A percentile compares a stretch with the other conserved stretches of the same genome.
Evolutionary conservation across 2,113 vertebrate species (phyloP).

Genomic region (Callospermophilus lateralis): DNA sequence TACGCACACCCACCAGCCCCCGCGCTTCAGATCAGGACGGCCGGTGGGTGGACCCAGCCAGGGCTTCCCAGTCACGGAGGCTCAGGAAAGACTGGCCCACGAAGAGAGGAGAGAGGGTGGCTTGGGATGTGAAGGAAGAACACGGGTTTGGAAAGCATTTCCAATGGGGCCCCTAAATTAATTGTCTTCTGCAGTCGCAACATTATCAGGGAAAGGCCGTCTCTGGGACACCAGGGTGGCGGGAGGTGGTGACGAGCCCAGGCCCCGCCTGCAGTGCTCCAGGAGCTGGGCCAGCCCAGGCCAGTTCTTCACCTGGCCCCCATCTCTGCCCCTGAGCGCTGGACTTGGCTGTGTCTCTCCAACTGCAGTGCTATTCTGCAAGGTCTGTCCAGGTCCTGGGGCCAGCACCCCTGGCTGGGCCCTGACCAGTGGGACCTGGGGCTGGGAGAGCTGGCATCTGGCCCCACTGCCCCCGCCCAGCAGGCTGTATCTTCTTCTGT

Average conservation of each 20-base stretch:
- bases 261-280: accelerated
- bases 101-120: neutral
- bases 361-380: accelerated
- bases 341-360: neutral
- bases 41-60: accelerated
- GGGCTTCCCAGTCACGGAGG: neutral
- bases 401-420: accelerated
- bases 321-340: neutral
- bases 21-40: neutral
- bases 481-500: accelerated
- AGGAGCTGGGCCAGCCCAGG: no score
- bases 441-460: accelerated
- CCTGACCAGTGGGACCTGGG: accelerated
- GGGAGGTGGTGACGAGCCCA: accelerated
- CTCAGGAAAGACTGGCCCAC: neutral
- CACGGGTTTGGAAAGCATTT: neutral
- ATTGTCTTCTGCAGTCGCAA: neutral
- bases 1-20: neutral
- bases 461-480: accelerated
- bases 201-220: accelerated
- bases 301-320: neutral
- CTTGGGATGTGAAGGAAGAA: neutral
- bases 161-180: accelerated
- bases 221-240: accelerated
- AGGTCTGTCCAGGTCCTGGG: neutral